Evolutionary conservation across 2,888 invertebrate genomes (phyloP).

Genomic region (Nomada hirtipes): DNA sequence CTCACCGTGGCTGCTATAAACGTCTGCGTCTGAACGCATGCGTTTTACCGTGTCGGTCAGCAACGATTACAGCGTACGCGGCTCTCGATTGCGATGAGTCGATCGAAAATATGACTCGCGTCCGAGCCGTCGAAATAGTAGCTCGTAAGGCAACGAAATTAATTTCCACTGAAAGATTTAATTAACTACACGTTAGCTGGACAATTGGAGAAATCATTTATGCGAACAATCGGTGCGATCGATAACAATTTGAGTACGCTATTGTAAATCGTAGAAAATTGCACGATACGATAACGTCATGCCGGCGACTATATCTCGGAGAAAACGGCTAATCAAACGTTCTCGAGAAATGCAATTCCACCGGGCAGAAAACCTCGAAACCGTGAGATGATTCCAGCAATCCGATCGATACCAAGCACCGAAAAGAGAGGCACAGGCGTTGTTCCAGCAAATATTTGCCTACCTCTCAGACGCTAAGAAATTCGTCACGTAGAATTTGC

Average conservation of each 20-base stretch:
- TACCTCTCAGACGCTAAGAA: neutral
- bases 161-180: too few relatives aligned
- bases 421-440: neutral
- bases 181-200: too few relatives aligned
- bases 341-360: neutral
- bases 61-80: conserved; percentile 25
- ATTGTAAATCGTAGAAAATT: too few relatives aligned
- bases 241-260: too few relatives aligned
- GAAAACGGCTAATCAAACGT: neutral
- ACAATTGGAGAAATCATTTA: too few relatives aligned
- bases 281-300: too few relatives aligned
- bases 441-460: neutral
- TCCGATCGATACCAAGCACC: neutral
- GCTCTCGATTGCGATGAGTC: neutral
- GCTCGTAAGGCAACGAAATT: neutral
- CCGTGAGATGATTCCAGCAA: neutral
- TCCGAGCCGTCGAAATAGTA: neutral
- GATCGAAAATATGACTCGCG: conserved; percentile 21
- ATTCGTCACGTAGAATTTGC: neutral
- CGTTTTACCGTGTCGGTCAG: conserved; percentile 35
- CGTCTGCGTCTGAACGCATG: conserved; percentile 47
- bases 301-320: too few relatives aligned
- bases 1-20: conserved; percentile 28
- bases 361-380: neutral
- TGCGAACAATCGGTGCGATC: too few relatives aligned